Conservation (phyloP, 2,888 invertebrate genomes). For the Kuschelorhynchus macadamiae region DNA sequence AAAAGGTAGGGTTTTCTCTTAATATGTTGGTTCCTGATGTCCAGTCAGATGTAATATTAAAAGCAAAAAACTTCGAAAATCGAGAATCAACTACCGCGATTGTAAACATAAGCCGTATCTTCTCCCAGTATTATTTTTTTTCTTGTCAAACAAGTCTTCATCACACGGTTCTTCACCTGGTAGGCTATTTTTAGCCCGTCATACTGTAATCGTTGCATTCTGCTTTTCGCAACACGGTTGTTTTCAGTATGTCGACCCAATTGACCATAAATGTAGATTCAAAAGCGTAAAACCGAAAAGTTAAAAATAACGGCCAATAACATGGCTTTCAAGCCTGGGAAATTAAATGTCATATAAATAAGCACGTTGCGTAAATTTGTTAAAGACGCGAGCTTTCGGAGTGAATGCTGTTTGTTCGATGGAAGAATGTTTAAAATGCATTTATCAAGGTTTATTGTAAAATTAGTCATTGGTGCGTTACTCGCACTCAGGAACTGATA, state of each 20-base stretch:
- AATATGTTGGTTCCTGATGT: too few species aligned
- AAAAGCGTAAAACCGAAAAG: slow-evolving; percentile 1
- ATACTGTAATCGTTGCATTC: slow-evolving; percentile 26
- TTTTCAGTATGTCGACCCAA: slow-evolving; percentile 26
- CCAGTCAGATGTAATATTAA: too few species aligned
- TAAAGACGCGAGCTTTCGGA: slow-evolving; percentile 13
- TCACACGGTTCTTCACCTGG: slow-evolving; percentile 37
- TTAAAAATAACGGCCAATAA: slow-evolving; percentile 7
- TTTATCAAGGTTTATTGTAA: background rate
- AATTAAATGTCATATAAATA: background rate
- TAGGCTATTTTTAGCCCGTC: slow-evolving; percentile 33
- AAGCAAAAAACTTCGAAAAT: too few species aligned
- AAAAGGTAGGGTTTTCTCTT: too few species aligned
- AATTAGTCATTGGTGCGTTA: background rate
- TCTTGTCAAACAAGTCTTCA: slow-evolving; percentile 28
- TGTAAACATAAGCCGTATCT: too few species aligned
- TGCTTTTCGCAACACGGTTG: slow-evolving; percentile 26
- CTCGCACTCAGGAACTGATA: too few species aligned
- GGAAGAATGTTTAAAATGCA: background rate
- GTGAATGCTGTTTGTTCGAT: background rate
- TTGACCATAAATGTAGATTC: slow-evolving; percentile 13
- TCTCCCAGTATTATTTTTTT: slow-evolving; percentile 8
- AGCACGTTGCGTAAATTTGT: slow-evolving; percentile 15
- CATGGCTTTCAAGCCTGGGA: background rate
- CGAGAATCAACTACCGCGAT: too few species aligned